These are phyloP conservation scores for Philantomba maxwellii DNA, from an alignment of 2,113 vertebrate genomes.

Conservation along the genomic window DNA sequence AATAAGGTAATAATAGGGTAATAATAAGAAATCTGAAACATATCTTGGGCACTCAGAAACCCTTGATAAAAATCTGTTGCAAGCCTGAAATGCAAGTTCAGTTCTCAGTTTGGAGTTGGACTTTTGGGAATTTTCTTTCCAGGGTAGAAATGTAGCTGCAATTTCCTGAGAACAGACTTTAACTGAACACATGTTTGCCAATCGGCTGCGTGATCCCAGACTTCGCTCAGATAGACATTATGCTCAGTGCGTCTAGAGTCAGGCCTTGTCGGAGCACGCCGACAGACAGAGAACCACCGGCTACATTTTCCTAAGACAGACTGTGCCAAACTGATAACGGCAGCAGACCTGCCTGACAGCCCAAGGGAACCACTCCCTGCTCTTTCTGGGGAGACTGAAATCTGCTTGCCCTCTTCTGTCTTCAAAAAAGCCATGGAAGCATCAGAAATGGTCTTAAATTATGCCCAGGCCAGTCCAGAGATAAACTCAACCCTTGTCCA, in stretches of 20 bases:
- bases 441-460: background rate
- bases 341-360: background rate
- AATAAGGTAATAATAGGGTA: background rate
- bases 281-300: conserved; percentile 14
- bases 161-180: conserved; percentile 1
- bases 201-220: conserved; percentile 6
- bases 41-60: background rate
- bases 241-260: background rate
- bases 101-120: background rate
- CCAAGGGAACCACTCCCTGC: background rate
- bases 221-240: conserved; percentile 19
- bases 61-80: background rate
- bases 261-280: conserved; percentile 41
- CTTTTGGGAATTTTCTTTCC: background rate
- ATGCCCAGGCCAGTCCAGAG: background rate
- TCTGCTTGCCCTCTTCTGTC: background rate
- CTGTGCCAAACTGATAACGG: background rate
- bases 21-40: background rate
- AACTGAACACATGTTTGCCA: conserved; percentile 48
- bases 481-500: background rate
- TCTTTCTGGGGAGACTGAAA: background rate
- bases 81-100: background rate
- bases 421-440: background rate
- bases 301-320: background rate
- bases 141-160: background rate